Evolutionary conservation across 1,140 invertebrate genomes (phyloP).

Genomic region (Bombus haemorrhoidalis): DNA sequence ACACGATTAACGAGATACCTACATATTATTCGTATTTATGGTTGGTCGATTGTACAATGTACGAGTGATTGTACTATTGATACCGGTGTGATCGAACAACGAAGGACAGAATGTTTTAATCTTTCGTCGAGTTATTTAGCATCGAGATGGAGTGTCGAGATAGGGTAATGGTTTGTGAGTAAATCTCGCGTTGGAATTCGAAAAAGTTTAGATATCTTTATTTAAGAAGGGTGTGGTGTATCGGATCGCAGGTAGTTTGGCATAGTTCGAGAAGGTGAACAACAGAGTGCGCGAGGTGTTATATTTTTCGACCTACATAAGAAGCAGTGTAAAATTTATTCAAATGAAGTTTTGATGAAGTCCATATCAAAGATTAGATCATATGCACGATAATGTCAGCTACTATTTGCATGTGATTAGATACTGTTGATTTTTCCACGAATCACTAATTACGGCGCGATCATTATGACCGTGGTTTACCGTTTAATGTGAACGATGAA

Average conservation of each 20-base stretch:
- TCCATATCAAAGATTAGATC: not conserved
- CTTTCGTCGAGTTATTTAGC: not conserved
- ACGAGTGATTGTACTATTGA: too few species aligned
- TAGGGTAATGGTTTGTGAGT: not conserved
- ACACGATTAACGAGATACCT: not conserved
- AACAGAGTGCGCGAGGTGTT: not conserved
- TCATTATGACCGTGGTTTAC: not conserved
- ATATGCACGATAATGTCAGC: not conserved
- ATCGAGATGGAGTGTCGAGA: not conserved
- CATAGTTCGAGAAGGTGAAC: not conserved
- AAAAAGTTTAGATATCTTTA: constrained; percentile 7
- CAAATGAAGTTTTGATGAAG: not conserved
- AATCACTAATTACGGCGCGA: not conserved
- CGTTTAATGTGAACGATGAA: not conserved
- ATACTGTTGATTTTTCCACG: too few species aligned
- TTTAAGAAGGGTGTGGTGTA: not conserved
- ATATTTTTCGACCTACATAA: constrained; percentile 6
- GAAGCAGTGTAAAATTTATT: not conserved
- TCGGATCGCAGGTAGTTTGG: not conserved
- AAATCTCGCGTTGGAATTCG: not conserved
- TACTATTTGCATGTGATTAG: not conserved
- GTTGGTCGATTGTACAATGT: not conserved
- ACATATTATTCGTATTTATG: not conserved
- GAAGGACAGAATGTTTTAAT: not conserved
- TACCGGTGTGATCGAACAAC: not conserved